Base-by-base conservation (phyloP, 2,888 invertebrate genomes). In the Sphaerophoria rueppellii region DNA sequence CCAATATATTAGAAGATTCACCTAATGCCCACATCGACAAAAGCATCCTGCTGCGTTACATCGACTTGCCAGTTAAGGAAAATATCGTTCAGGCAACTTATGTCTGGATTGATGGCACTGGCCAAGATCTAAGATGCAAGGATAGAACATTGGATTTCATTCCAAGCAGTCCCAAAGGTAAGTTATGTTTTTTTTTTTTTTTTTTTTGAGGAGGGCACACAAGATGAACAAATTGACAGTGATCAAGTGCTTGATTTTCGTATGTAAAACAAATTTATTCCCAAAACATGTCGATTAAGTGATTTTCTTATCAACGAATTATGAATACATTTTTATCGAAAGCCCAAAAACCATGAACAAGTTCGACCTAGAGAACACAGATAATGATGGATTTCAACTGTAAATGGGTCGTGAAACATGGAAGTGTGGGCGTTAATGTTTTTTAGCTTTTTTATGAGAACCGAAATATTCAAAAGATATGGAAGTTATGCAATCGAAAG, bases 91-190 rank as follows among this genome's bases (percentile, higher is more conserved):
- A 97, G 90, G 97, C 96, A 54, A 97, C 96, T 69, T 98, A 98
- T 92, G 94, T 98, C 73, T 98, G 98, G 98, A 97, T 98, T 89
- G 98, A 98, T 90, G 98, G 98, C 37, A 95, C 96, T 24, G 98
- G 97, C 32, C 97, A 98, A 91, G 94, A 95, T 89, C 90, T 98
- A 71, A 94, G 98, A 82, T 96, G 96, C 92, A 98, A 98, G 92
- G 97, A 97, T 86, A 94, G 97, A 87, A 98, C 98, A 0, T 91
- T 98, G 85, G 95, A 95, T 90, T 96, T 95, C 89, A 94, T 96
- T 87, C 98, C 98, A 3, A 94, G 94, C 87, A 92, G 93, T 87
- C 94, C 96, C 4, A 94, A 95, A 93, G 96, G 96, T 96, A 90
- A 93, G 92, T 88, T 7, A 5, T 16, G 4, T 16, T 63, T 2